A percentile compares a stretch with the other conserved stretches of the same genome.
Evolutionary conservation across 2,797 vertebrate genomes (phyloP).

Genomic region (Sparus aurata): DNA sequence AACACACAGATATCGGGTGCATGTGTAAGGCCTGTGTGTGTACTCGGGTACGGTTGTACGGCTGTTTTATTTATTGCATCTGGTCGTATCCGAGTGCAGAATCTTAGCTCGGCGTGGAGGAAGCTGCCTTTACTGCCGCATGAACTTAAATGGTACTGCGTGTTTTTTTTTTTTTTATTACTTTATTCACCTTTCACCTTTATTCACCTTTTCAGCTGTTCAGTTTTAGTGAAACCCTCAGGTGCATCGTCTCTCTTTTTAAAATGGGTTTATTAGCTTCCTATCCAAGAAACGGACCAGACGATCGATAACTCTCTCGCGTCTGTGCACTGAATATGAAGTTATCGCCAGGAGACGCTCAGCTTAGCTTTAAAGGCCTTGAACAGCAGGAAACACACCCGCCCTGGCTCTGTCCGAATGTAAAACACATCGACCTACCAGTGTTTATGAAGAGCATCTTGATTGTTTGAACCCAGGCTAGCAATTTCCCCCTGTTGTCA

Average conservation of each 20-base stretch:
- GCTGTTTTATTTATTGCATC: constrained; percentile 37
- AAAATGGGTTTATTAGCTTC: too few relatives aligned
- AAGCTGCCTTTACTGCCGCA: constrained; percentile 3
- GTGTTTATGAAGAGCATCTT: not conserved
- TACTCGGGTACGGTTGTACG: constrained; percentile 1
- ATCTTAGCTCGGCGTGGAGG: constrained; percentile 1
- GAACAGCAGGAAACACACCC: not conserved
- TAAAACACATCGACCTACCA: not conserved
- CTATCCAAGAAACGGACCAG: not conserved
- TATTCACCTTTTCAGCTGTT: not conserved
- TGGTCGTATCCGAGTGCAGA: constrained; percentile 11
- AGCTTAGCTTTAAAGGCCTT: not conserved
- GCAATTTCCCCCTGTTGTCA: not conserved
- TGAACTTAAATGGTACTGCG: not conserved
- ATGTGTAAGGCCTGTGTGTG: constrained; percentile 23
- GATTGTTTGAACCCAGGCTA: not conserved
- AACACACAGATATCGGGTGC: constrained; percentile 24
- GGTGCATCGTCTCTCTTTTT: not conserved
- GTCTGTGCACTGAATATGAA: not conserved
- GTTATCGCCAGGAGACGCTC: not conserved
- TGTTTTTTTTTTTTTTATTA: not conserved
- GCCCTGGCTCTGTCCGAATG: not conserved
- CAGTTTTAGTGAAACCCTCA: not conserved
- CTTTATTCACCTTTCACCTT: too few relatives aligned
- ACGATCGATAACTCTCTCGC: not conserved